Conservation (phyloP, 1,140 invertebrate genomes). For the Pantala flavescens region DNA sequence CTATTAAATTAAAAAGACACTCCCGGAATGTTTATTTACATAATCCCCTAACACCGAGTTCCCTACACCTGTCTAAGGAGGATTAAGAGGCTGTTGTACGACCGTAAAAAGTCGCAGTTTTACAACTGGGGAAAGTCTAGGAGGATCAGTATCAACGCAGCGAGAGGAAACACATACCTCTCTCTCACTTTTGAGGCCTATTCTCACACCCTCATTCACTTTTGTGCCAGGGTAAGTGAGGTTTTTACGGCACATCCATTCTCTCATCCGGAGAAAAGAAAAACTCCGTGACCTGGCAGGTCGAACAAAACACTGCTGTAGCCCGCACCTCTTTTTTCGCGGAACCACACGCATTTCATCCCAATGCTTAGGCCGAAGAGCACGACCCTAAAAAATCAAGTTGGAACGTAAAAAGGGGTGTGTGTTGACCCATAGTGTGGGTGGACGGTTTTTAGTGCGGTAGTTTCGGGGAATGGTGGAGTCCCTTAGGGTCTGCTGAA, state of each 20-base stretch:
- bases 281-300: background rate
- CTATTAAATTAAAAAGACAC: too few species aligned
- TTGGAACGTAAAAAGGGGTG: background rate
- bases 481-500: too few species aligned
- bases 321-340: background rate
- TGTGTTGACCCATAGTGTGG: background rate
- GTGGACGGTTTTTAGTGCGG: background rate
- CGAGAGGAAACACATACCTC: too few species aligned
- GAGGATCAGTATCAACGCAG: too few species aligned
- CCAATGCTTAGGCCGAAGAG: background rate
- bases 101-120: too few species aligned
- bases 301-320: background rate
- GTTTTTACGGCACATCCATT: constrained; percentile 6
- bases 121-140: too few species aligned
- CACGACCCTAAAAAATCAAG: background rate
- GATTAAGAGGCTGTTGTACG: too few species aligned
- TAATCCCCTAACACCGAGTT: too few species aligned
- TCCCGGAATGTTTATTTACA: too few species aligned
- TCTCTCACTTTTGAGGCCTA: too few species aligned
- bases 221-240: background rate
- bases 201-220: too few species aligned
- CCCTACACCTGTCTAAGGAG: too few species aligned
- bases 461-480: background rate
- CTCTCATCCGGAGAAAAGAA: background rate
- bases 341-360: background rate